These are phyloP conservation scores for Notodonta ziczac DNA, from an alignment of 2,888 invertebrate species.

Conservation along the genomic window DNA sequence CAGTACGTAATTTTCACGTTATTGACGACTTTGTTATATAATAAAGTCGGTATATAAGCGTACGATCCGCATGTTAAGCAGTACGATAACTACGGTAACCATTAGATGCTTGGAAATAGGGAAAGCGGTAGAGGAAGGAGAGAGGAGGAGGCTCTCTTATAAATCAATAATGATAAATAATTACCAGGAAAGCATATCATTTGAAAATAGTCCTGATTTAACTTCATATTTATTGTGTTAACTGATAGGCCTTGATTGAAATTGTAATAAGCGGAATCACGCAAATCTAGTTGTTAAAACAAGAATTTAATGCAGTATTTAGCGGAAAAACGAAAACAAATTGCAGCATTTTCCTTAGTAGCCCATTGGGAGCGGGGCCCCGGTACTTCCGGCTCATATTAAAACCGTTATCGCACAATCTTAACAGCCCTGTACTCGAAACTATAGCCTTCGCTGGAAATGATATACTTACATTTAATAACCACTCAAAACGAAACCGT, in stretches of 20 bases:
- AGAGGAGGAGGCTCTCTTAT: no score
- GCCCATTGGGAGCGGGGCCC: constrained; percentile 57
- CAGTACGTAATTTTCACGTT: no score
- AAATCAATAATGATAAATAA: no score
- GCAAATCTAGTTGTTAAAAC: not conserved
- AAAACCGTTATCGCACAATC: constrained; percentile 80
- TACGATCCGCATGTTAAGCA: no score
- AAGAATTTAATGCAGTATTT: constrained; percentile 25
- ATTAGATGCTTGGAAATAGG: no score
- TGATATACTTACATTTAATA: constrained; percentile 68
- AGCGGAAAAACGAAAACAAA: constrained; percentile 61
- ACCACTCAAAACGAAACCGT: constrained; percentile 53
- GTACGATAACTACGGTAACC: no score
- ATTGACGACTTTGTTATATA: no score
- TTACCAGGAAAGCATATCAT: no score
- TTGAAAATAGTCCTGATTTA: no score
- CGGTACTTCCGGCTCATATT: constrained; percentile 81
- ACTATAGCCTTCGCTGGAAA: constrained; percentile 75
- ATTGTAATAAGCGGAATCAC: not conserved
- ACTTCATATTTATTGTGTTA: not conserved
- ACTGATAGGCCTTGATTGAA: not conserved
- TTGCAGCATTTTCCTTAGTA: constrained; percentile 68
- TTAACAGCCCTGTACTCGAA: constrained; percentile 81
- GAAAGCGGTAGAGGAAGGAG: no score
- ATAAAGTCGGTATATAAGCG: no score